These are phyloP conservation scores for Dicrurus megarhynchus DNA, from an alignment of 2,113 vertebrate genomes.

Conservation along the genomic window DNA sequence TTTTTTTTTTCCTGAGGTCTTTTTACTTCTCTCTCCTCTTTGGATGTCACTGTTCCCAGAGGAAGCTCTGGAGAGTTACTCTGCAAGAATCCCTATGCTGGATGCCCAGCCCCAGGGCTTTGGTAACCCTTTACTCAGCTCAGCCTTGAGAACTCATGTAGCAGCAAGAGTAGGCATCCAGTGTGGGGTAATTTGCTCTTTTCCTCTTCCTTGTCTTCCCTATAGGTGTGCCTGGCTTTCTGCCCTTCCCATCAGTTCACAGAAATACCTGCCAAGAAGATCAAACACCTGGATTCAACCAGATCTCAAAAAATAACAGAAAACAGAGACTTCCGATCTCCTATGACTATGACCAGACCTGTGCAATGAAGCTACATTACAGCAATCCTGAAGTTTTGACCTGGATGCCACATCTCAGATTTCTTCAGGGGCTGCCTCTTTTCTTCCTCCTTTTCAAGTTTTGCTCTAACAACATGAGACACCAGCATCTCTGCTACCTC, in stretches of 20 bases:
- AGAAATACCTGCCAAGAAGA: neutral
- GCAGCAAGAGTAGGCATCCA: neutral
- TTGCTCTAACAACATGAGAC: neutral
- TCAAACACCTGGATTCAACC: neutral
- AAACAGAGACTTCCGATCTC: neutral
- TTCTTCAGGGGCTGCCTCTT: neutral
- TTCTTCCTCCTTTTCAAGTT: neutral
- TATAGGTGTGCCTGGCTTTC: neutral
- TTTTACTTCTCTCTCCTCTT: neutral
- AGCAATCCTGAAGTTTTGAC: neutral
- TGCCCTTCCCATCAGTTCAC: neutral
- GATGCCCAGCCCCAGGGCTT: neutral
- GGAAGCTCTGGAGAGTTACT: neutral
- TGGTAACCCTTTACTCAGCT: neutral
- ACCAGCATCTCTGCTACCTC: neutral
- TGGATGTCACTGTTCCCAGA: neutral
- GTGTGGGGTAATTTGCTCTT: accelerated
- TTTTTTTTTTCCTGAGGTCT: no score
- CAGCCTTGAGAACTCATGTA: neutral
- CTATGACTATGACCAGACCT: neutral
- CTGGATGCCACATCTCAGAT: neutral
- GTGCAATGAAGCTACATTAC: neutral
- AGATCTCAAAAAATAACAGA: neutral
- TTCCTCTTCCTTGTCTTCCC: neutral
- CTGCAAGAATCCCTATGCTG: neutral